Percentiles rank a stretch among this genome's conserved stretches.
These are phyloP conservation scores for Leptinotarsa rubiginosa DNA, from an alignment of 2,888 invertebrate genomes.

Conservation along the genomic window DNA sequence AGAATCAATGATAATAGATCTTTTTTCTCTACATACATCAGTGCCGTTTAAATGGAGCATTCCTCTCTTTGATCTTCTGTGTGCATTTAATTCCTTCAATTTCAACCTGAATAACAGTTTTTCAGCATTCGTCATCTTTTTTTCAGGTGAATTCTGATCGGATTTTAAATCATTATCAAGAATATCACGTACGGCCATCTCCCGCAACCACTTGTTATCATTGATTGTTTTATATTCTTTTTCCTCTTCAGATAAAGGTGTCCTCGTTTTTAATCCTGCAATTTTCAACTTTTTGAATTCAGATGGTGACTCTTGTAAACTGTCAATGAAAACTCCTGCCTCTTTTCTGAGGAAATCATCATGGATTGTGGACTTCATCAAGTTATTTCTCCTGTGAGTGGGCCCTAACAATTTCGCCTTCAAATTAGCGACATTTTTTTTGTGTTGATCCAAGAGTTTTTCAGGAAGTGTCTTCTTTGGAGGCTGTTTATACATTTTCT, in stretches of 20 bases:
- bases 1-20: slow-evolving; percentile 41
- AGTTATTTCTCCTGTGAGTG: slow-evolving; percentile 25
- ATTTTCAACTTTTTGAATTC: slow-evolving; percentile 4
- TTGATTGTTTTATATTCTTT: not conserved
- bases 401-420: slow-evolving; percentile 34
- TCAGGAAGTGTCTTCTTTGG: slow-evolving; percentile 37
- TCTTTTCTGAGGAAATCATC: slow-evolving; percentile 18
- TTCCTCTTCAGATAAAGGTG: not conserved
- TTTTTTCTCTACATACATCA: slow-evolving; percentile 23
- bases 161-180: slow-evolving; percentile 12
- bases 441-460: slow-evolving; percentile 34
- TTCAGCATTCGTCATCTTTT: slow-evolving; percentile 32
- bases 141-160: slow-evolving; percentile 18
- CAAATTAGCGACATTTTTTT: slow-evolving; percentile 34
- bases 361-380: slow-evolving; percentile 7
- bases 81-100: slow-evolving; percentile 50
- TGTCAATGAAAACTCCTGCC: slow-evolving; percentile 20
- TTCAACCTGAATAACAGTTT: slow-evolving; percentile 49
- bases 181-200: slow-evolving; percentile 31
- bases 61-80: slow-evolving; percentile 34
- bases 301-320: not conserved
- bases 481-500: slow-evolving; percentile 34
- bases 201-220: slow-evolving; percentile 29
- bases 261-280: slow-evolving; percentile 8
- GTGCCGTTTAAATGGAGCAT: not conserved